phyloP scores from a whole-genome alignment of 2,797 vertebrate genomes.

The Chiroxiphia lanceolata region DNA sequence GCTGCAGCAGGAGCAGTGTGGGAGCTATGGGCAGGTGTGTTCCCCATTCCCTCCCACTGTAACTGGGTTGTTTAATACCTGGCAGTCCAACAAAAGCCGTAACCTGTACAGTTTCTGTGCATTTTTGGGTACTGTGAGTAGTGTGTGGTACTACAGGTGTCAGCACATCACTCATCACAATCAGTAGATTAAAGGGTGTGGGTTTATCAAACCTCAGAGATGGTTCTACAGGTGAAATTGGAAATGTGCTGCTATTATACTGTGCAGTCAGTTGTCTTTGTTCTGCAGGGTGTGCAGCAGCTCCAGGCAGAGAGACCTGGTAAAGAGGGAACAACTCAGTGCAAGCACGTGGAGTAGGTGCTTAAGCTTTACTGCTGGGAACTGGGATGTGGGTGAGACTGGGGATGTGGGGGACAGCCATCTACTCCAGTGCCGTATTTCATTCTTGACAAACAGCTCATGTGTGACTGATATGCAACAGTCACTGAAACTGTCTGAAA shows the following conservation, averaged over 20 bases:
- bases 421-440: not conserved
- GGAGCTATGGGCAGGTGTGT: not conserved
- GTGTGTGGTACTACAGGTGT: not conserved
- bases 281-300: not conserved
- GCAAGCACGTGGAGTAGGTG: not conserved
- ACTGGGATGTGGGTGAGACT: not conserved
- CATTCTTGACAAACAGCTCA: not conserved
- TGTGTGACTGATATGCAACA: not conserved
- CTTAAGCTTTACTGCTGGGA: not conserved
- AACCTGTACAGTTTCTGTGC: not conserved
- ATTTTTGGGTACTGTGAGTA: not conserved
- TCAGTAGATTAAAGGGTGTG: no score
- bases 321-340: accelerated
- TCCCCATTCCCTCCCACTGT: not conserved
- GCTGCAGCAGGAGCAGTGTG: not conserved
- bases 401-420: not conserved
- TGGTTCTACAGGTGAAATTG: not conserved
- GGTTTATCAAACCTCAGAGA: not conserved
- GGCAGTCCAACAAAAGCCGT: not conserved
- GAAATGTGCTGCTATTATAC: not conserved
- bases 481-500: not conserved
- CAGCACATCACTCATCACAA: not conserved
- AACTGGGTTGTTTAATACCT: not conserved
- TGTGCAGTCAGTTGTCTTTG: not conserved
- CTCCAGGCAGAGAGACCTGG: no score